Evolutionary conservation across 2,797 vertebrate species (phyloP), one percentile per base, ranked within the genome.

Genomic region (Passerculus sandwichensis): DNA sequence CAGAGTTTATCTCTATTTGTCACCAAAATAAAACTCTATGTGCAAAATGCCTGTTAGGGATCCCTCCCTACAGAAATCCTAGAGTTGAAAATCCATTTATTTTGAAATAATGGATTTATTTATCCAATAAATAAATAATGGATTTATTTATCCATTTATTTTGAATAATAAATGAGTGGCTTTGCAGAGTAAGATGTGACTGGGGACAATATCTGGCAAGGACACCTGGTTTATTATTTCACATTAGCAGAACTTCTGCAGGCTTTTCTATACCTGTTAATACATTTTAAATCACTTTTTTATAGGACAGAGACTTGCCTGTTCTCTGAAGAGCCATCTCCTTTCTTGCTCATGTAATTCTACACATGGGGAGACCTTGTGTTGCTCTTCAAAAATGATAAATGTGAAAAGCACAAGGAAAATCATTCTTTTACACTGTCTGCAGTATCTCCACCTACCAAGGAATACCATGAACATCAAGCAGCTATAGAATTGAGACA

Each of bases 331-430:
- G 6, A 54, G 6, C 5, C 16, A 34, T 40, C 40, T 61, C 17
- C 42, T 38, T 79, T 44, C 51, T 34, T 85, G 15, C 9, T 45
- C 15, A 18, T 27, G 3, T 23, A 76, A 91, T 61, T 76, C 30
- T 15, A 72, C 9, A 14, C 1, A 0, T 12, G 14, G 5, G 2
- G 11, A 70, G 29, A 9, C 2, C 18, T 14, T 53, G 14, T 57
- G 12, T 4, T 88, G 34, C 25, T 56, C 36, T 44, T 75, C 20
- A 19, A 13, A 50, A 72, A 6, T 6, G 9, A 27, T 34, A 56
- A 71, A 85, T 44, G 6, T 32, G 26, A 74, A 85, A 85, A 85
- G 10, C 36, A 71, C 23, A 61, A 65, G 36, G 42, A 48, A 85
- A 91, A n/a, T 30, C 10, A 20, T 65, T 50, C 4, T 71, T 75